Base-by-base conservation (phyloP, 2,888 invertebrate genomes). In the Arge pagana region DNA sequence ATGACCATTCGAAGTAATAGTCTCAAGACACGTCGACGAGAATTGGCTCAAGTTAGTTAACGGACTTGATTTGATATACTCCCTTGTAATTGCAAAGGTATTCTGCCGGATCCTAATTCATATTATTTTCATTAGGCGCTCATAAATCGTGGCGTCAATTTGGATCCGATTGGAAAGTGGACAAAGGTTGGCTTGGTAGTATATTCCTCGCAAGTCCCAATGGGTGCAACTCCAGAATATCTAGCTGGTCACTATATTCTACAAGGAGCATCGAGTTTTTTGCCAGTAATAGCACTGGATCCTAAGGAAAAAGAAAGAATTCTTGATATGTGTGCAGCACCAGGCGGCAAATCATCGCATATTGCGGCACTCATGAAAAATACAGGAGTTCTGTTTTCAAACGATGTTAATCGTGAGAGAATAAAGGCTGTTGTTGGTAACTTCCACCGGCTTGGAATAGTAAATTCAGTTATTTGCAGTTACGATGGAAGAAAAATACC, bases 211-310 rank as follows among this genome's bases (percentile, higher is more conserved):
- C 93, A 95, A 69, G 96, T 99, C 1, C 97, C 98, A 0, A 81
- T 99, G 64, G 98, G 97, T 57, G 99, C 99, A 1, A 99, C 99
- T 0, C 98, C 99, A 0, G 99, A 99, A 79, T 99, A 99, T 80
- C 82, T 99, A 58, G 96, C 96, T 37, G 98, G 99, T 0, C 96
- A 99, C 76, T 99, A 99, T 71, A 93, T 97, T 73, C 82, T 98
- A 51, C 97, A 92, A 78, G 97, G 97, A 6, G 97, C 96, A 10
- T 95, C 96, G 2, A 98, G 97, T 80, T 87, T 96, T 68, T 79
- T 99, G 48, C 98, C 99, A 0, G 98, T 99, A 0, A 96, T 99
- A 93, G 93, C 99, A 0, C 80, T 99, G 48, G 96, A 94, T 0
- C 98, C 99, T 0, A 94, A 96, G 79, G 96, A 95, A 79, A 90